These are phyloP conservation scores for Nannospalax galili DNA, from an alignment of 2,113 vertebrate species.

Conservation along the genomic window DNA sequence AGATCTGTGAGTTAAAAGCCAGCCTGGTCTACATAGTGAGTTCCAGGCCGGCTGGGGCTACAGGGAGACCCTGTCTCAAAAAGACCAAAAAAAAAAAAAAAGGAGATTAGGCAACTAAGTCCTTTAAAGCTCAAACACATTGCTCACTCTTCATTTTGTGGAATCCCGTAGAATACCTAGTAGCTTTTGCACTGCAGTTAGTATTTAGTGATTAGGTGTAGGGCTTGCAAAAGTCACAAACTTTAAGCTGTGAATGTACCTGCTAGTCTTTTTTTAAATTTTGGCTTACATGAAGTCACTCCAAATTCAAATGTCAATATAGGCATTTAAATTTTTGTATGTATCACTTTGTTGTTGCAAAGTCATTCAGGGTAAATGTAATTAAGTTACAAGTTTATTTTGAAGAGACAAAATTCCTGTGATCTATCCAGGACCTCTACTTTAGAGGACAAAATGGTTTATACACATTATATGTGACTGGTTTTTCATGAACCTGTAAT, in stretches of 20 bases:
- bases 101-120: not conserved
- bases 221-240: slow-evolving; percentile 41
- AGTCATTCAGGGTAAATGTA: slow-evolving; percentile 51
- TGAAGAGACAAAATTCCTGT: slow-evolving; percentile 52
- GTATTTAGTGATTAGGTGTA: not conserved
- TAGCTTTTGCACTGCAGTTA: not conserved
- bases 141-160: not conserved
- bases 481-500: slow-evolving; percentile 41
- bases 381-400: slow-evolving; percentile 56
- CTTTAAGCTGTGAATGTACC: slow-evolving; percentile 21
- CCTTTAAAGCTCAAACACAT: slow-evolving; percentile 9
- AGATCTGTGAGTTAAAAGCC: not conserved
- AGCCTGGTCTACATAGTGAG: not conserved
- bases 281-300: slow-evolving; percentile 46
- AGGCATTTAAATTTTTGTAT: slow-evolving; percentile 34
- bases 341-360: slow-evolving; percentile 27
- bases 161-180: not conserved
- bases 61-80: not conserved
- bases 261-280: not conserved
- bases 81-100: not conserved
- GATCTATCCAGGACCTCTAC: not conserved
- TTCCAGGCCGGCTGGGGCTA: not conserved
- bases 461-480: not conserved
- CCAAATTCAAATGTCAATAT: slow-evolving; percentile 44
- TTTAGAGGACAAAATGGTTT: slow-evolving; percentile 22